These are phyloP conservation scores for Chorisops tibialis DNA, from an alignment of 2,888 invertebrate genomes.

Conservation along the genomic window DNA sequence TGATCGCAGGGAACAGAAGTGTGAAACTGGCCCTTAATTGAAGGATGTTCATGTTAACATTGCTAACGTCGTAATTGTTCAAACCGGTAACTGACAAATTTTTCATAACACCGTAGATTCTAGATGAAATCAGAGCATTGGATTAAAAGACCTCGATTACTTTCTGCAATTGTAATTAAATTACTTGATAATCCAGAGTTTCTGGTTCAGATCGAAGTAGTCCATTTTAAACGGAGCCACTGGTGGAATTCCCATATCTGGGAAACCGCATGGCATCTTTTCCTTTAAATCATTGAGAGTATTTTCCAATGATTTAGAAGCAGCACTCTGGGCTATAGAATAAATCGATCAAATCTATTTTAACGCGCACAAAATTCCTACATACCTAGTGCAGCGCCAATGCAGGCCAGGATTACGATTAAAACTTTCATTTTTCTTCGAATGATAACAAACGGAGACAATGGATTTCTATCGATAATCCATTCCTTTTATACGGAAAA, in stretches of 20 bases:
- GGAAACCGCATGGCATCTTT: conserved; percentile 47
- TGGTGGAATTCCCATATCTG: conserved; percentile 43
- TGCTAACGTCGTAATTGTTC: conserved; percentile 2
- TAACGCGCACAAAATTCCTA: background rate
- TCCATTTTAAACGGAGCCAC: conserved; percentile 47
- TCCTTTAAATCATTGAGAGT: conserved; percentile 37
- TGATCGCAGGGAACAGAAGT: conserved; percentile 1
- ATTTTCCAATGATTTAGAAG: conserved; percentile 36
- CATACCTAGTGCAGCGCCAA: conserved; percentile 6
- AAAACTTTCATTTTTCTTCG: conserved; percentile 12
- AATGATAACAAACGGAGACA: background rate
- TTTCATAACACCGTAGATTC: conserved; percentile 9
- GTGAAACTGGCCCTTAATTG: conserved; percentile 10
- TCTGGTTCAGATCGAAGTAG: conserved; percentile 35
- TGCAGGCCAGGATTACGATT: background rate
- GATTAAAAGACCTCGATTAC: background rate
- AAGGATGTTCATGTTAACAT: conserved; percentile 12
- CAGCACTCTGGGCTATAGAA: conserved; percentile 1
- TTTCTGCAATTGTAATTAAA: background rate
- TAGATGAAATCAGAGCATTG: background rate
- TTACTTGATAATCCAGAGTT: conserved; percentile 19
- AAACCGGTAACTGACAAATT: background rate
- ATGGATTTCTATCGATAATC: background rate
- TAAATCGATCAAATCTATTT: background rate
- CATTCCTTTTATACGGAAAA: background rate